phyloP scores from a whole-genome alignment of 2,888 invertebrate species.

The Drosophila formosana region DNA sequence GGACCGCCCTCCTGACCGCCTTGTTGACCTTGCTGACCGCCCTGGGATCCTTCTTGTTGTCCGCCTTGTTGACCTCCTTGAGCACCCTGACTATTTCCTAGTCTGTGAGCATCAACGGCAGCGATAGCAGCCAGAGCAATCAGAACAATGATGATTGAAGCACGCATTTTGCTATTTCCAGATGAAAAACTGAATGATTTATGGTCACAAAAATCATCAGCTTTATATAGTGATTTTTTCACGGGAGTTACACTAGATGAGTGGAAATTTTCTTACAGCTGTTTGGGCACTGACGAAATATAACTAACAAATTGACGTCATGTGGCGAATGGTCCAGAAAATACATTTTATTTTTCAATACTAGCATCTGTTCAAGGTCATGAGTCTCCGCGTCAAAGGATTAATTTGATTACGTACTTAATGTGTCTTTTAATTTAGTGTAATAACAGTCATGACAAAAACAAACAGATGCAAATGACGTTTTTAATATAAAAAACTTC shows the following conservation, averaged over 20 bases:
- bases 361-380: too few relatives aligned
- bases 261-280: background rate
- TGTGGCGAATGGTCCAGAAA: background rate
- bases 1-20: background rate
- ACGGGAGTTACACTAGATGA: background rate
- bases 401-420: too few relatives aligned
- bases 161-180: background rate
- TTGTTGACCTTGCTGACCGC: background rate
- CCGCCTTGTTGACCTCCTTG: background rate
- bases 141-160: conserved; percentile 3
- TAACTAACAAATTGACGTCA: background rate
- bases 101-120: background rate
- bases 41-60: background rate
- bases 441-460: too few relatives aligned
- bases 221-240: background rate
- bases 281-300: background rate
- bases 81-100: background rate
- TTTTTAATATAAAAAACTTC: too few relatives aligned
- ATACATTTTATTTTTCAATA: too few relatives aligned
- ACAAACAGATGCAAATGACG: too few relatives aligned
- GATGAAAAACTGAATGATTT: background rate
- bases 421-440: too few relatives aligned
- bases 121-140: background rate
- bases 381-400: too few relatives aligned
- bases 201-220: background rate